Evolutionary conservation across 2,888 invertebrate genomes (phyloP), one percentile per base, ranked within the genome.

Genomic region (Conistra vaccinii): DNA sequence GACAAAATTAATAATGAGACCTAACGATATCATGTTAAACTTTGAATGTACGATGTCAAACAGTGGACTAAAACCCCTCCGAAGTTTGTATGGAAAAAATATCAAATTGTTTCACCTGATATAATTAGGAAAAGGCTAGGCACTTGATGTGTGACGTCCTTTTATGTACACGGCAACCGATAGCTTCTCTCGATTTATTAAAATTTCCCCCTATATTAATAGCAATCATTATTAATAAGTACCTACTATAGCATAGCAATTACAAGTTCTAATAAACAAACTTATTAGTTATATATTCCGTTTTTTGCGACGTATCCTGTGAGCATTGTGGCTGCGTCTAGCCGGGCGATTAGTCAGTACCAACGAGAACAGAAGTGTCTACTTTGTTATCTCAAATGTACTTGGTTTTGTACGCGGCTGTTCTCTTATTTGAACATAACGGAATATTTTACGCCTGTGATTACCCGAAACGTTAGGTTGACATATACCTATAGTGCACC

Each of bases 251-350:
- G 9, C 29, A 55, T 69, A 48, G 48, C 35, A 68, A 81, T 53
- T 57, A 51, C 1, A n/a, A 65, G 39, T 66, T 69, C 39, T 75
- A 69, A 45, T 79, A 60, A 60, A 65, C 42, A 42, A 32, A 62
- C 9, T 48, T 62, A 51, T 71, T 55, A 14, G 32, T 26, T 42
- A 7, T 68, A 7, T 68, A 66, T 57, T 58, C 7, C 70, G 55
- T 72, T 51, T 84, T 81, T 84, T 71, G 57, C 61, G 53, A 42
- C 53, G 32, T 69, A 85, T 84, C 81, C 81, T 77, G 73, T 81
- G 65, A 48, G 53, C 73, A 80, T 10, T 3, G 60, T 72, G 82
- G 70, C 39, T 23, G 55, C 45, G 78, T 83, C 83, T 83, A 83
- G 85, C 51, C 67, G 63, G 9, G 26, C 26, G 82, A 80, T 84